Base-by-base conservation (phyloP, 2,113 vertebrate species). In the Pseudois nayaur region DNA sequence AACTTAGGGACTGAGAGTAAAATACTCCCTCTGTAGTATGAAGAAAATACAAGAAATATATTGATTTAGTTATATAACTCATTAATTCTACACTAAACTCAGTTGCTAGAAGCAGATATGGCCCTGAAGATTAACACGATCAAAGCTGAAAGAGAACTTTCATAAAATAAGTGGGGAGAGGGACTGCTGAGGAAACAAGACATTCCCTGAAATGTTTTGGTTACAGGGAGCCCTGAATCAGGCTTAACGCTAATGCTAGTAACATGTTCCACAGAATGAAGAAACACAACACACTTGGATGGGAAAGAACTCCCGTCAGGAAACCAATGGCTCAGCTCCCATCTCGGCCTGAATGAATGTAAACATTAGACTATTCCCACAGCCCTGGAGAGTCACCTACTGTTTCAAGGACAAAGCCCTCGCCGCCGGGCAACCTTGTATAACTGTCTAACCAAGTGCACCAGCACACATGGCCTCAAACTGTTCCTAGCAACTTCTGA, bases 241-340 rank as follows among this genome's bases (percentile, higher is more conserved):
- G 90, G 89, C 62, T 55, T 14, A 13, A 15, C 2, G 23, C 16
- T 86, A 21, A 21, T 6, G 79, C 71, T 14, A 94, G 33, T 79
- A 36, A 43, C 89, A 90, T 91, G 95, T 97, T 74, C 89, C 85
- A 82, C 89, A 40, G 91, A 93, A 92, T 5, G 74, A 89, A 96
- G 89, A 96, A 89, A 95, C 89, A 97, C 83, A 94, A 62, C 11
- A 6, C n/a, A 55, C 71, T 36, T 17, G 4, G 90, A 92, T 96
- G 94, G 96, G 92, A 83, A 98, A 97, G 83, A 16, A 62, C 87
- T 90, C 90, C 29, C 0, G 55, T 93, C 94, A 94, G 97, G 98
- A 98, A 98, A 87, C 74, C 31, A 89, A 90, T 2, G 83, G 50
- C 82, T 91, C 54, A 12, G 92, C 90, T 94, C 97, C 91, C 95